Evolutionary conservation across 2,797 vertebrate species (phyloP).

Genomic region (Chaetophractus vellerosus): DNA sequence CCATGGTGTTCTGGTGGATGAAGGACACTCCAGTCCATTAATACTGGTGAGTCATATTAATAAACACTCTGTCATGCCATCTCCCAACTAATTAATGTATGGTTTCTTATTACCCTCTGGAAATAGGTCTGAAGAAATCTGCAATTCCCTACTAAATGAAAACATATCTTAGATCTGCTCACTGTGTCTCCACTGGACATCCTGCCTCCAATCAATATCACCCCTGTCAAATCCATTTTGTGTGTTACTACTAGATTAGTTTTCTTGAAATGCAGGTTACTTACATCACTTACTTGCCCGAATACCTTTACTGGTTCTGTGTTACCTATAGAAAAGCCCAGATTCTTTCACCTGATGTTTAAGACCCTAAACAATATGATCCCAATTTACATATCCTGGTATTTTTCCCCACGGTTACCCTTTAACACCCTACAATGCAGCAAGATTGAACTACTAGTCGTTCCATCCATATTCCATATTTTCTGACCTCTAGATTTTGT

Average conservation of each 20-base stretch:
- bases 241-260: neutral
- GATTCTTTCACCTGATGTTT: neutral
- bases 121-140: neutral
- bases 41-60: constrained; percentile 91
- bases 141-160: neutral
- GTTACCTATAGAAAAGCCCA: neutral
- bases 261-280: constrained; percentile 6
- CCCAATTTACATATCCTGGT: neutral
- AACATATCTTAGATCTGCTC: neutral
- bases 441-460: neutral
- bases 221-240: neutral
- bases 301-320: constrained; percentile 9
- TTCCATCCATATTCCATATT: neutral
- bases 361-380: neutral
- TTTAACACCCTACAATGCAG: neutral
- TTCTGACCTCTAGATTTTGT: constrained; percentile 40
- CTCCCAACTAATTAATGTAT: constrained; percentile 23
- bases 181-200: neutral
- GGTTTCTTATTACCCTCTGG: constrained; percentile 48
- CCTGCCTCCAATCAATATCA: neutral
- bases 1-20: constrained; percentile 87
- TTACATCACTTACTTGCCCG: neutral
- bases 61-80: neutral
- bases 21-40: constrained; percentile 89
- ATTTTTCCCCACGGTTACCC: neutral